Percentiles rank a stretch among this genome's conserved stretches.
These are phyloP conservation scores for Enteromius paludinosus DNA, from an alignment of 2,797 vertebrate species.

Conservation along the genomic window DNA sequence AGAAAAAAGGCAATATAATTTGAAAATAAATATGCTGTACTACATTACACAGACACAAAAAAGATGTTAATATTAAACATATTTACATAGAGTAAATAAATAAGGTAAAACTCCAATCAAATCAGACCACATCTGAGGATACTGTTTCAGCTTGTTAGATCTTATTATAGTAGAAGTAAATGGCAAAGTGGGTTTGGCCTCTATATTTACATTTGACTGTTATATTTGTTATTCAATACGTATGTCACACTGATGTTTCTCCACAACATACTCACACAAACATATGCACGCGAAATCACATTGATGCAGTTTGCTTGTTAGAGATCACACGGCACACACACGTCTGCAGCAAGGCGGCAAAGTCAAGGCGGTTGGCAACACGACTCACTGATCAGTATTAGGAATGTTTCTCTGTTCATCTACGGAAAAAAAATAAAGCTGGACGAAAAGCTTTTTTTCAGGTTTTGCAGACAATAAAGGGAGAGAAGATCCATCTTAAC, in stretches of 20 bases:
- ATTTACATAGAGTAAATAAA: conserved; percentile 69
- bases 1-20: conserved; percentile 90
- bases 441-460: conserved; percentile 49
- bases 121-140: conserved; percentile 47
- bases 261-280: conserved; percentile 22
- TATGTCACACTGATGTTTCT: conserved; percentile 18
- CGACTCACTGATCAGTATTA: conserved; percentile 43
- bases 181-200: conserved; percentile 38
- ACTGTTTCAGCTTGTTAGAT: conserved; percentile 36
- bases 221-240: conserved; percentile 44
- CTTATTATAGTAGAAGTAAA: conserved; percentile 41
- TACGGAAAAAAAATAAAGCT: conserved; percentile 51
- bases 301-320: conserved; percentile 21
- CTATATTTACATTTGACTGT: conserved; percentile 50
- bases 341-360: conserved; percentile 61
- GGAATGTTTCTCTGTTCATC: conserved; percentile 57
- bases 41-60: conserved; percentile 88
- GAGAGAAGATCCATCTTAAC: conserved; percentile 69
- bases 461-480: conserved; percentile 32
- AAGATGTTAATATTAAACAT: conserved; percentile 86
- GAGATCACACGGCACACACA: conserved; percentile 31
- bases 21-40: conserved; percentile 99
- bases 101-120: conserved; percentile 70
- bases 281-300: conserved; percentile 30
- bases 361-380: conserved; percentile 68